Percentiles rank a stretch among this genome's conserved stretches.
Evolutionary conservation across 1,140 invertebrate genomes (phyloP).

Genomic region (Zaprionus taronus): DNA sequence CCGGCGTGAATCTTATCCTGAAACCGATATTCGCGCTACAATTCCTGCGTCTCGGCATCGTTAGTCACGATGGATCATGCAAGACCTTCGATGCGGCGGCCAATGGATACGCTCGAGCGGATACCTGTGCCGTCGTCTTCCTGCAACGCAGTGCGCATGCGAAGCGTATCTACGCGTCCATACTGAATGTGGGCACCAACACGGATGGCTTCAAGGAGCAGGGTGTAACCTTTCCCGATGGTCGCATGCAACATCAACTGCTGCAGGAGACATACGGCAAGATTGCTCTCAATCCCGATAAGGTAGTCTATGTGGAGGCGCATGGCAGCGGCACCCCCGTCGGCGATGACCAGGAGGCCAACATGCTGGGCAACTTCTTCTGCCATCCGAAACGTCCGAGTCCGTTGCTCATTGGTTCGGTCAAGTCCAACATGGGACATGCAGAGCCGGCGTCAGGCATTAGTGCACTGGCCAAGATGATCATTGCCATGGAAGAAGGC

Average conservation of each 20-base stretch:
- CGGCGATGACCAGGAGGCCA: constrained; percentile 98
- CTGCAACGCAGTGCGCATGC: constrained; percentile 91
- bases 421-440: constrained; percentile 99
- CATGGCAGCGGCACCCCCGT: constrained; percentile 98
- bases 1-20: constrained; percentile 92
- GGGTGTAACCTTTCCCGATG: constrained; percentile 96
- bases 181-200: constrained; percentile 94
- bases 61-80: constrained; percentile 94
- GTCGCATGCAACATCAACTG: constrained; percentile 92
- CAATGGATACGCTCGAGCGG: constrained; percentile 96
- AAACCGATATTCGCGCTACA: constrained; percentile 95
- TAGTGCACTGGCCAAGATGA: constrained; percentile 94
- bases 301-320: constrained; percentile 95
- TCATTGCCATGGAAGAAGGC: constrained; percentile 95
- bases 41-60: constrained; percentile 95
- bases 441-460: constrained; percentile 97
- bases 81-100: constrained; percentile 96
- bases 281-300: constrained; percentile 90
- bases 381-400: constrained; percentile 90
- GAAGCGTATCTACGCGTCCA: constrained; percentile 92
- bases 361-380: constrained; percentile 95
- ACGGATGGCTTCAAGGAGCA: constrained; percentile 95
- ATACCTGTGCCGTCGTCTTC: constrained; percentile 92
- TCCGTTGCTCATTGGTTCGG: constrained; percentile 96
- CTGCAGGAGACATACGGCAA: constrained; percentile 94